Percentiles rank a stretch among this genome's conserved stretches.
These are phyloP conservation scores for Mus caroli DNA, from an alignment of 2,797 vertebrate genomes.

Conservation along the genomic window DNA sequence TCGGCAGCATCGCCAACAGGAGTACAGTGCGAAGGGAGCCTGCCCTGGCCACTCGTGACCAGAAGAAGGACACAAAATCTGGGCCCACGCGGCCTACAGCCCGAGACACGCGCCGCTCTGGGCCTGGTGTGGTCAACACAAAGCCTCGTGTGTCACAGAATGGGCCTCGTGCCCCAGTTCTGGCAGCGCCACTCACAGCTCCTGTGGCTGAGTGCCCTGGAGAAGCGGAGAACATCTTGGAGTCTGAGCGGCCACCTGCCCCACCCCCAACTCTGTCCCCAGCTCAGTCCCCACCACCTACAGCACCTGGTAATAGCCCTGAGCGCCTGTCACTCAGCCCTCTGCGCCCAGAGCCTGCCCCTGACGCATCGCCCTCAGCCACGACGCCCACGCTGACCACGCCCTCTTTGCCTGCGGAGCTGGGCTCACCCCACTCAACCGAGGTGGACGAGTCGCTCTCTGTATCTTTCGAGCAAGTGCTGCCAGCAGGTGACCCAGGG, in stretches of 20 bases:
- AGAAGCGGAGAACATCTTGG: conserved; percentile 92
- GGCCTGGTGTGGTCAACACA: not conserved
- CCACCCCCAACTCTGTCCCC: conserved; percentile 88
- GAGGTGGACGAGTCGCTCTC: conserved; percentile 95
- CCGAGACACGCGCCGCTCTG: conserved; percentile 74
- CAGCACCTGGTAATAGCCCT: not conserved
- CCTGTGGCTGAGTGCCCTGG: conserved; percentile 87
- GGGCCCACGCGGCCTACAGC: conserved; percentile 41
- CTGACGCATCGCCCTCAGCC: conserved; percentile 92
- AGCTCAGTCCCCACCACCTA: conserved; percentile 87
- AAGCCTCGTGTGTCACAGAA: conserved; percentile 64
- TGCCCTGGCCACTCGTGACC: conserved; percentile 29
- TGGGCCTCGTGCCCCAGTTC: conserved; percentile 87
- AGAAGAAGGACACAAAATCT: conserved; percentile 57
- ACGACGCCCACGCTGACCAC: conserved; percentile 92
- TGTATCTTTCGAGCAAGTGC: conserved; percentile 94
- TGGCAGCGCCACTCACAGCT: conserved; percentile 89
- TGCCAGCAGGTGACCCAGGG: conserved; percentile 88
- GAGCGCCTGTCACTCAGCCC: conserved; percentile 94
- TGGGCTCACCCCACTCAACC: conserved; percentile 94
- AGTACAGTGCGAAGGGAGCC: conserved; percentile 66
- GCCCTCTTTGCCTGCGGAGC: conserved; percentile 93
- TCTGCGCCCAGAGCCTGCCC: conserved; percentile 88
- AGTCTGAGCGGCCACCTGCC: conserved; percentile 87
- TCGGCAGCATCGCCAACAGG: no score